Evolutionary conservation across 2,113 vertebrate genomes (phyloP).

Genomic region (Scatophagus argus): DNA sequence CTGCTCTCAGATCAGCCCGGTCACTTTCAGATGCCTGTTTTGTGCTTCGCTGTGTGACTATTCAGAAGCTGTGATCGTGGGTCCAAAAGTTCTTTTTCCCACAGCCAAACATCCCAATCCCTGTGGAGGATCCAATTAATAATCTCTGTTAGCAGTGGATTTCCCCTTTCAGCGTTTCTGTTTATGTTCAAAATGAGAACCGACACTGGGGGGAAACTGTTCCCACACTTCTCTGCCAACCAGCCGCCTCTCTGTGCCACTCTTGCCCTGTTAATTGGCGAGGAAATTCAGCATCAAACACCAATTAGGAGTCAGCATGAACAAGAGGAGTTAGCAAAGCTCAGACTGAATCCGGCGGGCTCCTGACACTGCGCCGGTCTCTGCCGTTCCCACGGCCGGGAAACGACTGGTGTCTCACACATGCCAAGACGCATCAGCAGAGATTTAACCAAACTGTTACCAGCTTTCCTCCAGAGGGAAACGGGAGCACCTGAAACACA

Average conservation of each 20-base stretch:
- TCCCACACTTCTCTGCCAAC: constrained; percentile 18
- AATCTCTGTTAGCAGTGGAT: background rate
- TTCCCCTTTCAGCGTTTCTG: background rate
- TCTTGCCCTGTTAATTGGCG: constrained; percentile 5
- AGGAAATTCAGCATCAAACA: background rate
- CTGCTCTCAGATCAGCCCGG: too few relatives aligned
- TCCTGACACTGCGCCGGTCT: background rate
- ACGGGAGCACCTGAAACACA: background rate
- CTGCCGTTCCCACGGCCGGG: constrained; percentile 32
- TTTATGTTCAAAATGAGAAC: background rate
- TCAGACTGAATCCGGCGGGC: constrained; percentile 25
- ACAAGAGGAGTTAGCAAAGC: constrained; percentile 37
- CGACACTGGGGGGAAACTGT: constrained; percentile 1
- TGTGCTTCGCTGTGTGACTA: background rate
- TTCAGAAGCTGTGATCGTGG: background rate
- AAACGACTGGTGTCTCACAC: background rate
- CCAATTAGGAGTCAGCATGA: constrained; percentile 22
- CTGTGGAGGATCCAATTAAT: background rate
- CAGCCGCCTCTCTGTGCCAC: background rate
- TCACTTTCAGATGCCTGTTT: too few relatives aligned
- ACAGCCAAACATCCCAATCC: background rate
- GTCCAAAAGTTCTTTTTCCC: background rate
- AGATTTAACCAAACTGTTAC: constrained; percentile 41
- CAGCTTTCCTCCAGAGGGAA: constrained; percentile 23
- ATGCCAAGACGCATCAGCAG: constrained; percentile 1